phyloP scores from a whole-genome alignment of 2,113 vertebrate genomes.

The Catharus bicknelli region DNA sequence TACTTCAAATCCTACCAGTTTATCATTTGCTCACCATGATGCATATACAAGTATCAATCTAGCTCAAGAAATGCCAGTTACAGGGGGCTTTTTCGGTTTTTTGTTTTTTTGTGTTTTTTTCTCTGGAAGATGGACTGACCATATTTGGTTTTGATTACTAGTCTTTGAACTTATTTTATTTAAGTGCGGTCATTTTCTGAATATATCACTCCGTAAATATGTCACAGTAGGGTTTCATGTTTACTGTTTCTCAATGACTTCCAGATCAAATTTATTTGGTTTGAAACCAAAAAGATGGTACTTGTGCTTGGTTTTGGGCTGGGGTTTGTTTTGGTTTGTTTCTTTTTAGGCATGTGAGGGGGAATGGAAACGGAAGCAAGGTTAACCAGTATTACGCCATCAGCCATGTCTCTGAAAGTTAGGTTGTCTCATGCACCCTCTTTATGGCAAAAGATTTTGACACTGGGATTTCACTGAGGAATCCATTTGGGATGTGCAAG shows the following conservation, averaged over 20 bases:
- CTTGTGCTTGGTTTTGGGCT: background rate
- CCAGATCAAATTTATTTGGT: constrained; percentile 52
- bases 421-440: background rate
- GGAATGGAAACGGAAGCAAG: background rate
- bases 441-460: background rate
- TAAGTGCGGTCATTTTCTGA: constrained; percentile 44
- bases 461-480: background rate
- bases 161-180: constrained; percentile 56
- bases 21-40: background rate
- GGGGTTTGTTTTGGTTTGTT: constrained; percentile 47
- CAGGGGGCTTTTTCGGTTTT: background rate
- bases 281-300: constrained; percentile 34
- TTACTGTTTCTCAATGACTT: constrained; percentile 63
- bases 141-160: constrained; percentile 56
- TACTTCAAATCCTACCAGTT: background rate
- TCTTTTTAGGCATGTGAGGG: background rate
- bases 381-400: background rate
- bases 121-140: background rate
- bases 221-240: constrained; percentile 48
- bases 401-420: background rate
- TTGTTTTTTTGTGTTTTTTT: background rate
- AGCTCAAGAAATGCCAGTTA: background rate
- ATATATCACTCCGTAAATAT: constrained; percentile 52
- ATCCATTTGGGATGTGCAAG: background rate
- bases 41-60: background rate